Evolutionary conservation across 2,797 vertebrate genomes (phyloP).

Genomic region (Cynodonichthys magdalenae): DNA sequence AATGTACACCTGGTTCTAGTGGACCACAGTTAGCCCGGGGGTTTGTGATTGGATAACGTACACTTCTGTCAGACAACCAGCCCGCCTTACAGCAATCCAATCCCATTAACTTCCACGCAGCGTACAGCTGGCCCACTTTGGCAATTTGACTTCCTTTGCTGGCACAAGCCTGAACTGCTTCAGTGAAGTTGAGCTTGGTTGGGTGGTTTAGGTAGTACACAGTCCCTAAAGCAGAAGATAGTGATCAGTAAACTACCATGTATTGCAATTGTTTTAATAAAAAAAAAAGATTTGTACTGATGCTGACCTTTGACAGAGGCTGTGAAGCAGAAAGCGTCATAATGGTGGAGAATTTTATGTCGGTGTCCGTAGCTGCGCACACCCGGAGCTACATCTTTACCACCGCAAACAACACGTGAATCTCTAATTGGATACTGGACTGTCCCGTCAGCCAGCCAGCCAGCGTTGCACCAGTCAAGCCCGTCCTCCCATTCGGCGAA

Average conservation of each 20-base stretch:
- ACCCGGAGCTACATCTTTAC: constrained; percentile 82
- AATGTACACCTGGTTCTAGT: constrained; percentile 85
- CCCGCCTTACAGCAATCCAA: constrained; percentile 89
- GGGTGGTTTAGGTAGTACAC: constrained; percentile 86
- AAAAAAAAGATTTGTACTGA: background rate
- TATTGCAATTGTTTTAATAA: background rate
- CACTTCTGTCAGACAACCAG: constrained; percentile 90
- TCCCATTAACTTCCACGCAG: constrained; percentile 87
- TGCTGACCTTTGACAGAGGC: constrained; percentile 83
- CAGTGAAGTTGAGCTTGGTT: constrained; percentile 81
- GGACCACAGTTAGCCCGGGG: constrained; percentile 86
- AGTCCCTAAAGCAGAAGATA: constrained; percentile 71
- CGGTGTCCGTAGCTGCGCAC: constrained; percentile 88
- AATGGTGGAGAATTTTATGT: constrained; percentile 81
- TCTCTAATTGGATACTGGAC: constrained; percentile 90
- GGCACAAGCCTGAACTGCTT: constrained; percentile 84
- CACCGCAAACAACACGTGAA: constrained; percentile 86
- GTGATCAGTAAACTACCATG: background rate
- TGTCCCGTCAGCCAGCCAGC: constrained; percentile 91
- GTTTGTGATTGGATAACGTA: constrained; percentile 87
- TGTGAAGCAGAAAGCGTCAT: constrained; percentile 92
- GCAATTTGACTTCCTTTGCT: constrained; percentile 80
- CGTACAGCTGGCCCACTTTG: constrained; percentile 90
- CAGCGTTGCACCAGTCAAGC: constrained; percentile 93
- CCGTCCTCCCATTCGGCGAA: constrained; percentile 90